These are phyloP conservation scores for Campylomormyrus tamandua DNA, from an alignment of 2,113 vertebrate species.

Conservation along the genomic window DNA sequence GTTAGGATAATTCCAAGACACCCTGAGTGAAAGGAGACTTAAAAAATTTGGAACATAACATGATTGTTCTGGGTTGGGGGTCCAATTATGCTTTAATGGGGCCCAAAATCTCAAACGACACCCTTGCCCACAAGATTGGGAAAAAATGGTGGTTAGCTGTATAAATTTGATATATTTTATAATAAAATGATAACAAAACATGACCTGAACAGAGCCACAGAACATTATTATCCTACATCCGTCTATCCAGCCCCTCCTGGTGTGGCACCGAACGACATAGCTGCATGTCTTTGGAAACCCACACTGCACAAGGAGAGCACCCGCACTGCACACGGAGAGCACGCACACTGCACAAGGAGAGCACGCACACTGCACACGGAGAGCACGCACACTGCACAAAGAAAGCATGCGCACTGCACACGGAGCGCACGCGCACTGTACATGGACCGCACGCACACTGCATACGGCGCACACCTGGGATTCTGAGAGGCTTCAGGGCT, in stretches of 20 bases:
- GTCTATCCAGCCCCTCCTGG: neutral
- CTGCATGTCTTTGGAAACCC: neutral
- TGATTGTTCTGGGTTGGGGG: neutral
- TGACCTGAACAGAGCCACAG: neutral
- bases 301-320: neutral
- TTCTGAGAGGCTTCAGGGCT: too few relatives aligned
- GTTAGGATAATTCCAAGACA: neutral
- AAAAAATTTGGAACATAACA: too few relatives aligned
- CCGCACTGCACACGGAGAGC: neutral
- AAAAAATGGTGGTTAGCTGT: neutral
- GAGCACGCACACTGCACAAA: neutral
- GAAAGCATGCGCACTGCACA: too few relatives aligned
- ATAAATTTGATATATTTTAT: neutral
- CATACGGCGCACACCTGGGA: too few relatives aligned
- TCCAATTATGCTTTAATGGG: neutral
- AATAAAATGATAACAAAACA: neutral
- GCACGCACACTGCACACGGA: too few relatives aligned
- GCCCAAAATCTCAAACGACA: neutral
- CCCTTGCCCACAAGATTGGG: neutral
- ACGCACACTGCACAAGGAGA: rapidly evolving
- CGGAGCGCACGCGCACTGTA: neutral
- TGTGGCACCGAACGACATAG: neutral
- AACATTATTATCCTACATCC: neutral
- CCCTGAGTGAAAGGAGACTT: neutral
- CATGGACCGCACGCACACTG: neutral